These are phyloP conservation scores for Pyralis farinalis DNA, from an alignment of 2,888 invertebrate genomes.

Conservation along the genomic window DNA sequence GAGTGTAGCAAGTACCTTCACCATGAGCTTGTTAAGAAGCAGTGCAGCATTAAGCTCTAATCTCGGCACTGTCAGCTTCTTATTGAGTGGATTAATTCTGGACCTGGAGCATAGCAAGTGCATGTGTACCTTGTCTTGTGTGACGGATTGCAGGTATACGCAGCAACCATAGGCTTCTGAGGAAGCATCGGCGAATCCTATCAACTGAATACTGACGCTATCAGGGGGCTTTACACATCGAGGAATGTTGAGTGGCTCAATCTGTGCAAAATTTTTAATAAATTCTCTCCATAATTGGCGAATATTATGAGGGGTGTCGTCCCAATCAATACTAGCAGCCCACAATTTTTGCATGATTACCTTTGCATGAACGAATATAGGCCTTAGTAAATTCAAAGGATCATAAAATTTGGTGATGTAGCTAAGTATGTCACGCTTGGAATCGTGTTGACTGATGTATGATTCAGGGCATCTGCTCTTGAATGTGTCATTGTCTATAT, in stretches of 20 bases:
- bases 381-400: conserved; percentile 19
- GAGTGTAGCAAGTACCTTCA: too few relatives aligned
- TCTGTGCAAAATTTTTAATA: background rate
- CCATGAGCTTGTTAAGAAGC: too few relatives aligned
- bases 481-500: background rate
- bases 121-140: background rate
- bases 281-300: background rate
- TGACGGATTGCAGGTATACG: background rate
- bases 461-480: too few relatives aligned
- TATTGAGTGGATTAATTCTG: background rate
- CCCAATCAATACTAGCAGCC: background rate
- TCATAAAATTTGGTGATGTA: conserved; percentile 20
- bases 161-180: background rate
- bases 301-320: background rate
- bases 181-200: conserved; percentile 5
- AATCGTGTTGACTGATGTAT: background rate
- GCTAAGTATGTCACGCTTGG: conserved; percentile 19
- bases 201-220: background rate
- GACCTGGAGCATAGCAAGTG: background rate
- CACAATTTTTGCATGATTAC: conserved; percentile 15
- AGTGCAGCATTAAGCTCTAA: background rate
- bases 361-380: conserved; percentile 16
- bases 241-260: background rate
- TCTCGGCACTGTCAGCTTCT: background rate
- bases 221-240: background rate